These are phyloP conservation scores for Spilogale gracilis DNA, from an alignment of 2,113 vertebrate species.

Conservation along the genomic window DNA sequence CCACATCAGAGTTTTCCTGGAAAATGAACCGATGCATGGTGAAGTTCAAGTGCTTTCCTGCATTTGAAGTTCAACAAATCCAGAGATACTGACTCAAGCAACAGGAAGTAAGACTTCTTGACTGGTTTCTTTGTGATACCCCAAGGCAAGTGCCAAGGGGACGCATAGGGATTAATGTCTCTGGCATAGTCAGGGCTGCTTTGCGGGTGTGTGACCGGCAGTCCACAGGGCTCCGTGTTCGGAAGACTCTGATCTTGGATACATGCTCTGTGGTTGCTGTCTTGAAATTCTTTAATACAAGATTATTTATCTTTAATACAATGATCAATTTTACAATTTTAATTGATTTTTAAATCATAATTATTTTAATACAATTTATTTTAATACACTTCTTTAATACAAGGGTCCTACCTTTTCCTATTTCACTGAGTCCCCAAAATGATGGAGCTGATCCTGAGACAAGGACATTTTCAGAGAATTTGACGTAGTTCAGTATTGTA, in stretches of 20 bases:
- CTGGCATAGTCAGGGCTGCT: not conserved
- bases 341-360: too few relatives aligned
- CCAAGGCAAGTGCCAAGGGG: not conserved
- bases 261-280: too few relatives aligned
- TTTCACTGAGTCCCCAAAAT: not conserved
- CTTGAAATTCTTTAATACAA: not conserved
- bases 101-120: not conserved
- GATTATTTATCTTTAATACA: too few relatives aligned
- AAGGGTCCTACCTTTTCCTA: not conserved
- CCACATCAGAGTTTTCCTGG: not conserved
- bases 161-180: not conserved
- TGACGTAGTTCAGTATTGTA: not conserved
- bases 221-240: rapidly evolving
- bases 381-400: not conserved
- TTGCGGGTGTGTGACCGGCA: rapidly evolving
- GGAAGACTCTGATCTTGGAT: not conserved
- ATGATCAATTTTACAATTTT: too few relatives aligned
- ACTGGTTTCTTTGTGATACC: not conserved
- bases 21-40: not conserved
- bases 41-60: not conserved
- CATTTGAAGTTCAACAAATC: not conserved
- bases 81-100: not conserved
- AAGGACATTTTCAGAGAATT: not conserved
- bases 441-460: not conserved
- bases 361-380: too few relatives aligned